Evolutionary conservation across 2,113 vertebrate genomes (phyloP).

Genomic region (Ameiurus melas): DNA sequence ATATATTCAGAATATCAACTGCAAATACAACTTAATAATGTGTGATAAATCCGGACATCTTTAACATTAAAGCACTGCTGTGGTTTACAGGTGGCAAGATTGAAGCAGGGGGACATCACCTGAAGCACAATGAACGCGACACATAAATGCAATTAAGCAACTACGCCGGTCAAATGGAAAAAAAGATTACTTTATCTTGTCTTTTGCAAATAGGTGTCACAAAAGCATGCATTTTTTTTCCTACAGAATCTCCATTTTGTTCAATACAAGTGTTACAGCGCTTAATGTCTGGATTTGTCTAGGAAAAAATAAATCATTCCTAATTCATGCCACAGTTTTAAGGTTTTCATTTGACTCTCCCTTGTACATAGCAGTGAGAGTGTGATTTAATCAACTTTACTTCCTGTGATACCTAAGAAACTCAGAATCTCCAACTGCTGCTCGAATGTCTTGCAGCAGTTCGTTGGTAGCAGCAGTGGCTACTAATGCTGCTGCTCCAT

Average conservation of each 20-base stretch:
- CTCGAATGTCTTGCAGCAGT: conserved; percentile 62
- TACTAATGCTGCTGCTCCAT: conserved; percentile 55
- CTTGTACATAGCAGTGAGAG: not conserved
- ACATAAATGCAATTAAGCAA: not conserved
- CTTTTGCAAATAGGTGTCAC: too few relatives aligned
- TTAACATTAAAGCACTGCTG: too few relatives aligned
- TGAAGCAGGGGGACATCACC: not conserved
- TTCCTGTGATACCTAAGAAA: conserved; percentile 60
- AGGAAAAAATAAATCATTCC: too few relatives aligned
- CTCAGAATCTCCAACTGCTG: conserved; percentile 54
- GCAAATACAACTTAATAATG: not conserved
- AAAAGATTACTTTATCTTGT: too few relatives aligned
- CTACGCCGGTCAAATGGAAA: too few relatives aligned
- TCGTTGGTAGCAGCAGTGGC: conserved; percentile 62
- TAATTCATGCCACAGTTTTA: too few relatives aligned
- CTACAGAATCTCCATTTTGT: too few relatives aligned
- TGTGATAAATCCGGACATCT: not conserved
- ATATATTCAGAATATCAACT: not conserved
- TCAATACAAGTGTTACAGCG: too few relatives aligned
- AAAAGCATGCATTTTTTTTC: too few relatives aligned
- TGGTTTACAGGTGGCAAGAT: not conserved
- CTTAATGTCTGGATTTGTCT: too few relatives aligned
- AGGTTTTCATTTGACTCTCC: too few relatives aligned
- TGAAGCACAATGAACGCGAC: not conserved
- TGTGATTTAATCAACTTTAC: not conserved